These are phyloP conservation scores for Sphaeridia pumilis DNA, from an alignment of 2,888 invertebrate genomes.

Conservation along the genomic window DNA sequence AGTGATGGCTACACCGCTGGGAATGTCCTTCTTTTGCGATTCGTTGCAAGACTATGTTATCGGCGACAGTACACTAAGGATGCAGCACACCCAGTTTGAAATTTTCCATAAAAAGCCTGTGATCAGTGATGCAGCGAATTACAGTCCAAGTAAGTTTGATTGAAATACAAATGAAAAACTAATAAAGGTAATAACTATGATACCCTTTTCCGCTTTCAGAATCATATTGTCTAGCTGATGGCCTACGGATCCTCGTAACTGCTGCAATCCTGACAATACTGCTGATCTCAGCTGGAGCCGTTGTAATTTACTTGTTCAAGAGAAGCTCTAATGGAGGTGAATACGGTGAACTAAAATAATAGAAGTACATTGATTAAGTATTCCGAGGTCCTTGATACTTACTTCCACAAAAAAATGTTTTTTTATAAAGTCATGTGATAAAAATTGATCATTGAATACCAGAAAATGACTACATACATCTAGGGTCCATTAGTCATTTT, in stretches of 20 bases:
- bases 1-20: conserved; percentile 5
- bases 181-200: too few relatives aligned
- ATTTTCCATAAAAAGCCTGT: conserved; percentile 7
- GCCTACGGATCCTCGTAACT: conserved; percentile 9
- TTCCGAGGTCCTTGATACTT: too few relatives aligned
- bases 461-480: too few relatives aligned
- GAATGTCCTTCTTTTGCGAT: conserved; percentile 10
- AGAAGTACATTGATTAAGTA: too few relatives aligned
- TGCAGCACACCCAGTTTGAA: conserved; percentile 10
- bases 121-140: conserved; percentile 3
- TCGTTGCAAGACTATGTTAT: conserved; percentile 8
- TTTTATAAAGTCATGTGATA: too few relatives aligned
- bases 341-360: conserved; percentile 4
- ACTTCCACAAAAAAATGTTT: too few relatives aligned
- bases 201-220: too few relatives aligned
- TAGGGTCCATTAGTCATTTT: too few relatives aligned
- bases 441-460: too few relatives aligned
- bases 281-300: conserved; percentile 6
- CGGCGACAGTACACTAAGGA: conserved; percentile 1
- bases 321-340: not conserved
- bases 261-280: conserved; percentile 2
- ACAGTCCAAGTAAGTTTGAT: conserved; percentile 10
- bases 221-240: conserved; percentile 13
- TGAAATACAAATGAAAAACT: not conserved
- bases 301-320: conserved; percentile 8